Evolutionary conservation across 2,797 vertebrate genomes (phyloP), one percentile per base, ranked within the genome.

Genomic region (Spatula clypeata): DNA sequence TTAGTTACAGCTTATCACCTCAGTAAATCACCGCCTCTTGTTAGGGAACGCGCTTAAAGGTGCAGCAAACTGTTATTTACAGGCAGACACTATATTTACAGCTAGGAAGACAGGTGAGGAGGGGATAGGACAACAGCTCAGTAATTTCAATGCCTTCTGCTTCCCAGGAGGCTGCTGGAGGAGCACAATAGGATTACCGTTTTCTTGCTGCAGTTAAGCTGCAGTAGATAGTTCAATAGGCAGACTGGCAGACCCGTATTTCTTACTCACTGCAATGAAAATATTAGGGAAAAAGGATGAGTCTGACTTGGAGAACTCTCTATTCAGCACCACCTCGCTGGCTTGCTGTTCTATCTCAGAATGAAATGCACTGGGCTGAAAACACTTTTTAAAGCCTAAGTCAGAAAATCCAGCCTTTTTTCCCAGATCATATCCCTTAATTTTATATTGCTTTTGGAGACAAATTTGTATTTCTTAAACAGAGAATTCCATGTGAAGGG

Each of bases 1-100:
- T 99, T 99, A 99, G 98, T 94, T 97, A 98, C 98, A 98, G 99
- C 98, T 99, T 99, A 99, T 99, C 99, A 98, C 98, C 98, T 97
- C 97, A 98, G 98, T 98, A 99, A 99, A 99, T 99, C 99, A 98
- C 98, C 95, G 98, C 98, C 98, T 99, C 98, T 98, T 97, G 98
- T 96, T 97, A 98, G 96, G 96, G 95, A 93, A 93, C 62, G 34
- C 79, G 96, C 97, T 98, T 97, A 98, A 97, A 97, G 97, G 98
- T 97, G 98, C 97, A 97, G 98, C 97, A 98, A 98, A 98, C 98
- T 98, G 98, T 98, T 98, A 99, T 99, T 99, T 98, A 98, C 98
- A 97, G 98, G 97, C 97, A 98, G 97, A 98, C 91, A 81, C 98
- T 98, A 88, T 98, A 98, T 98, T 98, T 98, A 97, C 92, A 98